phyloP scores from a whole-genome alignment of 2,797 vertebrate species.

The Sebastes dallii region DNA sequence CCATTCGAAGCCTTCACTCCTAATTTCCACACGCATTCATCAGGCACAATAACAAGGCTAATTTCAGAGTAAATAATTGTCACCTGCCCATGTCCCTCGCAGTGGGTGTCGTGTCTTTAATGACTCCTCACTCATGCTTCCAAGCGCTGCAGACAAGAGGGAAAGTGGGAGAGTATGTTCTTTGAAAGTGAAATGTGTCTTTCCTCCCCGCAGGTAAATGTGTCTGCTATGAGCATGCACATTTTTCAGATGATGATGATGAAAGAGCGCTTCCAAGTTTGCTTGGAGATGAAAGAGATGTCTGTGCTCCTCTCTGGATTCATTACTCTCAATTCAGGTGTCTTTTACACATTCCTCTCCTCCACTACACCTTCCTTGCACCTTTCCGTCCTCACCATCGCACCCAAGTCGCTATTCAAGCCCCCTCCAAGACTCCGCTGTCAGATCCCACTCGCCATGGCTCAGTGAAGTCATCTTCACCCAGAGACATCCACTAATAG shows the following conservation, averaged over 20 bases:
- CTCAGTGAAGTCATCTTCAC: constrained; percentile 70
- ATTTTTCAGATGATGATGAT: constrained; percentile 74
- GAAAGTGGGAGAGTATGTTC: constrained; percentile 45
- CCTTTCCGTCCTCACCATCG: constrained; percentile 20
- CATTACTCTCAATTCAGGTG: constrained; percentile 84
- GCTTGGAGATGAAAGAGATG: constrained; percentile 80
- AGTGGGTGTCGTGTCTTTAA: constrained; percentile 34
- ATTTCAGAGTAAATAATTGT: constrained; percentile 72
- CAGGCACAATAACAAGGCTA: constrained; percentile 57
- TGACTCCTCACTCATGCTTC: constrained; percentile 43
- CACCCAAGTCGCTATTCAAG: neutral
- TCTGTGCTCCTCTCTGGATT: constrained; percentile 66
- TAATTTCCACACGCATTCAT: constrained; percentile 65
- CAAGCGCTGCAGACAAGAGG: constrained; percentile 42
- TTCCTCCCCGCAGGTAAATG: constrained; percentile 60
- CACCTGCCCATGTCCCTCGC: constrained; percentile 50
- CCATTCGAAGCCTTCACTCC: constrained; percentile 52
- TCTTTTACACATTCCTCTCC: constrained; percentile 58
- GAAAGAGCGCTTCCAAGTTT: constrained; percentile 68
- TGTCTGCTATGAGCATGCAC: constrained; percentile 58
- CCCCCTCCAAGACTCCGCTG: constrained; percentile 21
- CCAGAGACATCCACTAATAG: constrained; percentile 63
- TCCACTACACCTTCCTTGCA: constrained; percentile 28
- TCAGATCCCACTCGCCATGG: constrained; percentile 51
- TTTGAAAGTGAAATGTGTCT: constrained; percentile 68